Evolutionary conservation across 2,113 vertebrate genomes (phyloP).

Genomic region (Pituophis catenifer): DNA sequence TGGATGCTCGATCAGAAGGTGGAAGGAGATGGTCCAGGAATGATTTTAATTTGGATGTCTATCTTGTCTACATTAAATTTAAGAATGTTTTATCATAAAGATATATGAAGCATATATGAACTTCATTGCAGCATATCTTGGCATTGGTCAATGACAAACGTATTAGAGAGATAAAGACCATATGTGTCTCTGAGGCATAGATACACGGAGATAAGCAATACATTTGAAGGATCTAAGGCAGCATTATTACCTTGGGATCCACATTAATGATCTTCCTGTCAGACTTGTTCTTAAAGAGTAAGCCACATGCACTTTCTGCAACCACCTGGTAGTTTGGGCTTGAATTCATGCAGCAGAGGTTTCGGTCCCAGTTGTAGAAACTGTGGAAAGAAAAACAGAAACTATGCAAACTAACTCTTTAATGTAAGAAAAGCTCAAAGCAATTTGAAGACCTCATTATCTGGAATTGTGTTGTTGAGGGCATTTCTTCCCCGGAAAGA

Average conservation of each 20-base stretch:
- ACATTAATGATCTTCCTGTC: conserved; percentile 81
- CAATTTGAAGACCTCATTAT: not conserved
- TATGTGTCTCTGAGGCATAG: not conserved
- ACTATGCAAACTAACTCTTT: not conserved
- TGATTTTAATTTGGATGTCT: not conserved
- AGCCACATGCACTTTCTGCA: conserved; percentile 73
- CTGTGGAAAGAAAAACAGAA: conserved; percentile 65
- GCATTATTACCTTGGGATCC: conserved; percentile 76
- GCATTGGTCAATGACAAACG: not conserved
- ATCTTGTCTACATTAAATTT: not conserved
- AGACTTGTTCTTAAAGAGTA: conserved; percentile 83
- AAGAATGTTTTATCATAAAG: not conserved
- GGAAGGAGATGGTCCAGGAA: not conserved
- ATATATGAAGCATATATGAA: not conserved
- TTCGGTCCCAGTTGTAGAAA: conserved; percentile 86
- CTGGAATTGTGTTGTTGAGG: not conserved
- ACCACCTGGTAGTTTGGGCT: conserved; percentile 84
- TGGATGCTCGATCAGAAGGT: not conserved
- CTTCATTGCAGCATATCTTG: not conserved
- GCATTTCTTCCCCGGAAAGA: too few relatives aligned
- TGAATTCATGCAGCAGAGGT: conserved; percentile 70
- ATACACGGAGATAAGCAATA: not conserved
- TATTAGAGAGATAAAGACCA: not conserved
- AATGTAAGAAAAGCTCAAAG: not conserved
- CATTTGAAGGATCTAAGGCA: not conserved